Evolutionary conservation across 2,113 vertebrate species (phyloP), one percentile per base, ranked within the genome.

Genomic region (Zosterops hypoxanthus): DNA sequence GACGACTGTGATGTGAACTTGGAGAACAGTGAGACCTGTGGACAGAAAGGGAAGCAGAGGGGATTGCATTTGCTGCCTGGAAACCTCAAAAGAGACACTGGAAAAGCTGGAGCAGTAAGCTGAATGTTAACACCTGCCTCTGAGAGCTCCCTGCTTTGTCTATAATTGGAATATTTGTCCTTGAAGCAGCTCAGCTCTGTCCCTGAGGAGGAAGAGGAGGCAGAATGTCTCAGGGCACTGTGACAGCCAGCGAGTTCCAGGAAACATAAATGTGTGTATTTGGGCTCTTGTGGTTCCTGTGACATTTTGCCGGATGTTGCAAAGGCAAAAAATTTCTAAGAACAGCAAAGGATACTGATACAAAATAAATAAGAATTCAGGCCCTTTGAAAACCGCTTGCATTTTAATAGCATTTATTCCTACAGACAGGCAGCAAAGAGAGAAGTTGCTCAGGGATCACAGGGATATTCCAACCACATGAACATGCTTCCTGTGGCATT

Each of bases 91-190:
- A 85, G 63, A 87, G 50, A 55, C 25, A 39, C 47, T 85, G 63
- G 33, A 61, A 79, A 84, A 75, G 29, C 33, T 4, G 2, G 22
- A 42, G 19, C 36, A 26, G 29, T 33, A 79, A 69, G 60, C 23
- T 75, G 65, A 65, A 82, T 70, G 34, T 55, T 76, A 91, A 33
- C 81, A 87, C 70, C 73, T 86, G 70, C 57, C 46, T 55, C 59
- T 47, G 47, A 91, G 82, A 85, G 34, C 50, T 85, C 75, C 33
- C n/a, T 23, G 5, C 63, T 95, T 95, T 76, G 33, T 65, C 84
- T 92, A 4, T 77, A 85, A 76, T 85, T 91, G 84, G 78, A 87
- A 61, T 85, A 92, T 85, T 85, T 85, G 81, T 65, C 84, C 77
- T 85, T 92, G 87, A 87, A 69, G 73, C 49, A 84, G 82, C 39